Evolutionary conservation across 2,113 vertebrate species (phyloP).

Genomic region (Himantopus leucocephalus): DNA sequence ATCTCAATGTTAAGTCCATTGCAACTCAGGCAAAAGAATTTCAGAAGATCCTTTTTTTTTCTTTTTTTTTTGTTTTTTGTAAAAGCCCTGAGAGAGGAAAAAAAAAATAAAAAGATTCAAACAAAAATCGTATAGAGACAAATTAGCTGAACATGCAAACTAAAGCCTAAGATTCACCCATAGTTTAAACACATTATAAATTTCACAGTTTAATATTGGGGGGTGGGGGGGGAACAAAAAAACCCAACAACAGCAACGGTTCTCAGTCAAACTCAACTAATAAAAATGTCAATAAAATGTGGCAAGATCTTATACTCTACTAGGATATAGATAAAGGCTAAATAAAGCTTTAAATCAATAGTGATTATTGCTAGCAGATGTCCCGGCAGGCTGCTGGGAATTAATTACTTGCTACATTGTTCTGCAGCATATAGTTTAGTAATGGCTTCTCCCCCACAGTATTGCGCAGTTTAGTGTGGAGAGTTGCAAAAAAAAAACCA

Average conservation of each 20-base stretch:
- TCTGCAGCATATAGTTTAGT: constrained; percentile 83
- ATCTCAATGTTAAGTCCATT: constrained; percentile 79
- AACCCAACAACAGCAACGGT: constrained; percentile 69
- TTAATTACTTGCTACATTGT: constrained; percentile 72
- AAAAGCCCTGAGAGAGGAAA: constrained; percentile 96
- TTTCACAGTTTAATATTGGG: constrained; percentile 95
- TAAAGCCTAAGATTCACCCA: constrained; percentile 93
- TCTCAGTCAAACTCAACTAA: constrained; percentile 82
- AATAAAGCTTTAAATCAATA: constrained; percentile 95
- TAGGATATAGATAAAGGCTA: constrained; percentile 81
- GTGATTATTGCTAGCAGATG: constrained; percentile 86
- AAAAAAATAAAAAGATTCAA: constrained; percentile 78
- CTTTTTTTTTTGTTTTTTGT: constrained; percentile 66
- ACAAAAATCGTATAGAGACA: constrained; percentile 75
- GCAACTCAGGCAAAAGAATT: constrained; percentile 85
- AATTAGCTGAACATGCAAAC: constrained; percentile 95
- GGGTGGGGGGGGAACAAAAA: constrained; percentile 38
- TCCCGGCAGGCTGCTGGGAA: constrained; percentile 71
- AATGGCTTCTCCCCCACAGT: constrained; percentile 86
- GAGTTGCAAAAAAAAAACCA: constrained; percentile 78
- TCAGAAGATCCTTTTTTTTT: constrained; percentile 75
- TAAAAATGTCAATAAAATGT: constrained; percentile 79
- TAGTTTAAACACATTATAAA: constrained; percentile 89
- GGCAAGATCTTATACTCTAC: constrained; percentile 81
- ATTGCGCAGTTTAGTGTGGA: constrained; percentile 78